These are phyloP conservation scores for Capreolus pygargus DNA, from an alignment of 2,113 vertebrate genomes.

Conservation along the genomic window DNA sequence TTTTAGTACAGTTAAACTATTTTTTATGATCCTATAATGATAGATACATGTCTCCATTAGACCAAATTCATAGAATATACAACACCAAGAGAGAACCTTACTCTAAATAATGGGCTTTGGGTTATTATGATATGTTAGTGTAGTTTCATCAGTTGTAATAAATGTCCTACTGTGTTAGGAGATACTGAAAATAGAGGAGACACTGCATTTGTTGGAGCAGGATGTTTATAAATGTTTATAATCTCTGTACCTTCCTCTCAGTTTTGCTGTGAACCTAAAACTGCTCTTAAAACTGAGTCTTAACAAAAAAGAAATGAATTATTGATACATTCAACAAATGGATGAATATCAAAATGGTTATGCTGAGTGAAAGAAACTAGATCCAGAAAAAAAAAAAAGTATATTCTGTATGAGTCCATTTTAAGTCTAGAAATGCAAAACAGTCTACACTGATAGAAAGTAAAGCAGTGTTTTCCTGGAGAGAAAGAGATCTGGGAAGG, in stretches of 20 bases:
- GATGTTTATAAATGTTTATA: neutral
- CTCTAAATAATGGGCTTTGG: neutral
- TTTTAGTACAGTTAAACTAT: neutral
- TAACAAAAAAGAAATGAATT: neutral
- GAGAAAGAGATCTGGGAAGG: neutral
- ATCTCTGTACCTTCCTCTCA: neutral
- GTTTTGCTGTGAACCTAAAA: neutral
- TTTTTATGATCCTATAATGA: neutral
- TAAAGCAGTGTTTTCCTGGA: neutral
- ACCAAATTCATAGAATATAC: neutral
- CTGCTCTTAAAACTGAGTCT: neutral
- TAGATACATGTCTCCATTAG: neutral
- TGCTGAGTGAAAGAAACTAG: slow-evolving; percentile 20
- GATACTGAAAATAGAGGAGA: neutral
- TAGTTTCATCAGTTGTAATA: neutral
- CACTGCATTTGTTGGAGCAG: neutral
- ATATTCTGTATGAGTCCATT: neutral
- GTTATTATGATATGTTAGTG: neutral
- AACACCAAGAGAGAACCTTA: neutral
- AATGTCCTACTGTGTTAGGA: neutral
- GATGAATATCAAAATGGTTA: slow-evolving; percentile 26
- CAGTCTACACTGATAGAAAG: slow-evolving; percentile 1
- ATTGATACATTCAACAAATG: neutral
- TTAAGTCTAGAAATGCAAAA: slow-evolving; percentile 6
- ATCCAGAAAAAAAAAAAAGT: neutral